phyloP scores from a whole-genome alignment of 2,888 invertebrate species.

The Dascillus cervinus region DNA sequence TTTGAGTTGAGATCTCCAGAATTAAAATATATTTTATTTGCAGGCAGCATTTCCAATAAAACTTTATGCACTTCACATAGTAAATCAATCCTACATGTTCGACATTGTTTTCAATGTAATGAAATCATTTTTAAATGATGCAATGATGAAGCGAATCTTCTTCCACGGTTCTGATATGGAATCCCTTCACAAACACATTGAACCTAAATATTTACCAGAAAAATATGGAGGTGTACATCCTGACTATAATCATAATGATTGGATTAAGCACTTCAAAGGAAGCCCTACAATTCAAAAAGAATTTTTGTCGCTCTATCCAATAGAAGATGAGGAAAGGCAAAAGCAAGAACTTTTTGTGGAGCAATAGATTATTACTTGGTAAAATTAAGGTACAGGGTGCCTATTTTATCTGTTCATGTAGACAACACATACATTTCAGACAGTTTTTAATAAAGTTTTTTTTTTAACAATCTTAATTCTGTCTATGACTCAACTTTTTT shows the following conservation, averaged over 20 bases:
- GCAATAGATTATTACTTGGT: no score
- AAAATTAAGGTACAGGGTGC: no score
- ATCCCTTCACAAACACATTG: conserved; percentile 68
- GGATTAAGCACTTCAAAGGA: conserved; percentile 58
- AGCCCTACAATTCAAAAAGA: conserved; percentile 54
- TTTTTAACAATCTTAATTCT: no score
- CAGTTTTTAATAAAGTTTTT: no score
- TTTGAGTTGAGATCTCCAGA: no score
- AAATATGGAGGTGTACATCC: conserved; percentile 56
- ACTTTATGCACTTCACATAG: conserved; percentile 67
- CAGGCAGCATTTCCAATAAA: conserved; percentile 68
- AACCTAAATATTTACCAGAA: conserved; percentile 62
- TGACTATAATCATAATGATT: conserved; percentile 65
- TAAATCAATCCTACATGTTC: conserved; percentile 75
- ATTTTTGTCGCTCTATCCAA: no score
- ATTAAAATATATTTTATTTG: conserved; percentile 19
- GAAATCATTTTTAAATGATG: conserved; percentile 62
- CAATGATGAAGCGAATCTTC: conserved; percentile 54
- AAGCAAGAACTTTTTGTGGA: no score
- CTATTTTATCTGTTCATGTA: no score
- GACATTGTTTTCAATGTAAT: conserved; percentile 71
- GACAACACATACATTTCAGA: no score
- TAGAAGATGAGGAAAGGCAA: background rate
- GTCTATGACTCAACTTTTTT: no score
- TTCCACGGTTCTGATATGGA: conserved; percentile 67